Percentiles rank a stretch among this genome's conserved stretches.
Conservation (phyloP, 2,113 vertebrate species). For the Hemiprocne comata region DNA sequence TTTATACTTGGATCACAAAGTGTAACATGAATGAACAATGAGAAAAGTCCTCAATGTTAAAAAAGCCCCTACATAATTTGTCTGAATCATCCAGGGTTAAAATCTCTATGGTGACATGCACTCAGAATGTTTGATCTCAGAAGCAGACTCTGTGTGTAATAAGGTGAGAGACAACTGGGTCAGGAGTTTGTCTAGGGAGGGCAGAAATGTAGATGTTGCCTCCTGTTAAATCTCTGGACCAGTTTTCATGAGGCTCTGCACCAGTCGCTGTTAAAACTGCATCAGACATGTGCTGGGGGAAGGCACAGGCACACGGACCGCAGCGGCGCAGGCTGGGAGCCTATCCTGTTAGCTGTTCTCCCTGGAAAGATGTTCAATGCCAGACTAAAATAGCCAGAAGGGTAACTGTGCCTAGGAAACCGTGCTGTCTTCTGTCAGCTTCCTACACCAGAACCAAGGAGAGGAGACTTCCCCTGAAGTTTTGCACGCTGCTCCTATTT, state of each 20-base stretch:
- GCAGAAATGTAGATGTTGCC: neutral
- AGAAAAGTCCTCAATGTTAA: neutral
- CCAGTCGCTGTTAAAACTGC: neutral
- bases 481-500: constrained; percentile 48
- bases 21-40: neutral
- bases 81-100: neutral
- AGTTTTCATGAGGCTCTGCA: neutral
- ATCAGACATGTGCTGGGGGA: neutral
- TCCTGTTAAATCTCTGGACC: neutral
- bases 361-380: constrained; percentile 41
- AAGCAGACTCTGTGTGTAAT: neutral
- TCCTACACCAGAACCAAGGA: constrained; percentile 41
- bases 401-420: constrained; percentile 51
- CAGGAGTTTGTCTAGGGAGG: neutral
- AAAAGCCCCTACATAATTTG: neutral
- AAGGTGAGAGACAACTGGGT: neutral
- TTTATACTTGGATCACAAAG: neutral
- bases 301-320: neutral
- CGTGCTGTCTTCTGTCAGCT: constrained; percentile 20
- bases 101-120: neutral
- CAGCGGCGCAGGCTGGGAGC: neutral
- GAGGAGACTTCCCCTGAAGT: constrained; percentile 62
- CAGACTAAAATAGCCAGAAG: constrained; percentile 55
- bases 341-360: constrained; percentile 38
- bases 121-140: neutral